Base-by-base conservation (phyloP, 2,888 invertebrate species). In the Macroteleia sp. region DNA sequence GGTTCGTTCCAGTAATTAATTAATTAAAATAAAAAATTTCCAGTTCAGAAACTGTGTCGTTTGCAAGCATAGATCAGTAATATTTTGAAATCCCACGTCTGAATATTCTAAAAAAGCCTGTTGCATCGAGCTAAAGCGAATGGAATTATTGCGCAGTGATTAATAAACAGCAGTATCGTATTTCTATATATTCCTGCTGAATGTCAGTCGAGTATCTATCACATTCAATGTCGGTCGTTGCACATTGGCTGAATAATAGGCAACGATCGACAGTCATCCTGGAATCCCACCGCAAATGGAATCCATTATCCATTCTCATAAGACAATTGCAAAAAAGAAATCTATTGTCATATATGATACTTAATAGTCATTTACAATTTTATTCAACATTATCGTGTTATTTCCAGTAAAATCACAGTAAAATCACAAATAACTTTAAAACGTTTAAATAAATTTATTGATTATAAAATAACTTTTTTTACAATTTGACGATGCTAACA, bases 161-260 rank as follows among this genome's bases (percentile, higher is more conserved):
- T 62, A 71, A 44, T 56, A 71, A 71, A 71, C 62, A 44, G 70
- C 61, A 30, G 71, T 62, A 46, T 62, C 71, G 56, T 32, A 48
- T 62, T 62, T 62, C 62, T 71, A 54, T 71, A 56, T 62, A 54
- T 62, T 62, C 41, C 71, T 62, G 46, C 41, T 71, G 71, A 71
- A 71, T 71, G 62, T 71, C 71, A 71, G 62, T 56, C 54, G 39
- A 32, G 62, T 62, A 71, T 71, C 54, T 62, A 71, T 62, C 71
- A 56, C 71, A 71, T 62, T 71, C 71, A 71, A 71, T 62, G 62
- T 48, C 71, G 71, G 62, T 71, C 62, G 48, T 56, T 73, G 73
- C 57, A 73, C 57, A 73, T 54, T 56, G 54, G 17, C 73, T 73
- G 71, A 56, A 71, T 70, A 70, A 70, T 39, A 48, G 62, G 39